Percentiles rank a stretch among this genome's conserved stretches.
These are phyloP conservation scores for Oscheius sp. DNA, from an alignment of 2,888 invertebrate genomes.

Conservation along the genomic window DNA sequence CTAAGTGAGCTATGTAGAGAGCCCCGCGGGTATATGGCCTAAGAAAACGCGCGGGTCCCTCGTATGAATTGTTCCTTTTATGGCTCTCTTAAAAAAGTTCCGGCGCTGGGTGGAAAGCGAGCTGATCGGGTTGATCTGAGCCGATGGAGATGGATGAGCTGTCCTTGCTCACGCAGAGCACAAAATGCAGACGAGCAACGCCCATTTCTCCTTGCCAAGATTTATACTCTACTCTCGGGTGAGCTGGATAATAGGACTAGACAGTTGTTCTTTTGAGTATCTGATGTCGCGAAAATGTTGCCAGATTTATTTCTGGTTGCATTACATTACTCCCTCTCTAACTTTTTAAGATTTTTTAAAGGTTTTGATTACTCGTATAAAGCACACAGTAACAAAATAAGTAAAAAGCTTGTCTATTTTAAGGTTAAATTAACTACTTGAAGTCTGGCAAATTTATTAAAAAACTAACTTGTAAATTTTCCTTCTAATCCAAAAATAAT, in stretches of 20 bases:
- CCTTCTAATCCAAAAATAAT: no score
- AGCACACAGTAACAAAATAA: no score
- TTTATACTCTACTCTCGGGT: not conserved
- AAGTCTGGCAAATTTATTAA: no score
- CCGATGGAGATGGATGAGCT: constrained; percentile 27
- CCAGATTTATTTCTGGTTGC: no score
- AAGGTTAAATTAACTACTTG: no score
- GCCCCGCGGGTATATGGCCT: constrained; percentile 2
- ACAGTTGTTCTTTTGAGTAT: not conserved
- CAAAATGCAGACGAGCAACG: constrained; percentile 25
- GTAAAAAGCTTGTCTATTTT: no score
- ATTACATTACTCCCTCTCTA: no score
- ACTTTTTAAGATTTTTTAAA: no score
- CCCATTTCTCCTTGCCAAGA: constrained; percentile 17
- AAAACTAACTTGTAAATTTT: no score
- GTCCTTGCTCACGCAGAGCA: constrained; percentile 24
- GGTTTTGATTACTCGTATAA: no score
- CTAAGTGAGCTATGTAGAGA: constrained; percentile 5
- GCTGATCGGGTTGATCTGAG: constrained; percentile 22
- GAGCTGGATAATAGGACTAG: not conserved
- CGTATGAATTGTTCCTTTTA: no score
- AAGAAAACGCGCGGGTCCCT: constrained; percentile 10
- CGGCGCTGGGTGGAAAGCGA: not conserved
- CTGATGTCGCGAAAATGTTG: not conserved
- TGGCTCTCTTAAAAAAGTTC: not conserved